Evolutionary conservation across 2,888 invertebrate genomes (phyloP), one percentile per base, ranked within the genome.

Genomic region (Gastrophysa polygoni): DNA sequence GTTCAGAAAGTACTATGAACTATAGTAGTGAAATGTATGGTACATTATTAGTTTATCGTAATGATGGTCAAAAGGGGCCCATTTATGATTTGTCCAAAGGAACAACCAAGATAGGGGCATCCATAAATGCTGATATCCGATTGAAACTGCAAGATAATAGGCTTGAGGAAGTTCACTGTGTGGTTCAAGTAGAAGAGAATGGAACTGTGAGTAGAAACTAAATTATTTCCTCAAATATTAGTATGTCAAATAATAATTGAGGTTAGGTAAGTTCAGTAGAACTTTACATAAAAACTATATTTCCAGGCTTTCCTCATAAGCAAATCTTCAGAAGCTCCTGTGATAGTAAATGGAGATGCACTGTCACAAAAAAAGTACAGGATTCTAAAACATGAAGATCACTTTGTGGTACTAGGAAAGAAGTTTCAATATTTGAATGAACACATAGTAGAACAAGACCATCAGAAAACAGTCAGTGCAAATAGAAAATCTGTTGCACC

Each of bases 301-400:
- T 70, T 71, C 17, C 73, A 85, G 85, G 82, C 84, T 14, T 80
- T 83, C 64, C 77, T 85, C 0, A 80, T 82, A 43, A 83, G 82
- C 62, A 81, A 83, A 62, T 81, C 82, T 16, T 7, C n/a, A 66
- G 71, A 0, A 6, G 81, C 81, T 0, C 77, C 78, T 55, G 83
- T 85, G 6, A 68, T 78, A 47, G 81, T 85, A 67, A 85, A 85
- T 73, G 82, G 81, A 0, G 72, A 66, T 17, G 18, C 73, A 0
- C 79, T 84, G 59, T 3, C 7, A 24, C 7, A 24, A 5, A 50
- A 56, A 16, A 68, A 63, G 7, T 20, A 51, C 7, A 81, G 81
- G 70, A 82, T 84, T 63, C 76, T 85, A 63, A 72, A 75, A 0
- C 82, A 85, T 74, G 75, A 81, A 1, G 85, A 85, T 75, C 70